Evolutionary conservation across 2,113 vertebrate genomes (phyloP), one percentile per base, ranked within the genome.

Genomic region (Oreotrochilus melanogaster): DNA sequence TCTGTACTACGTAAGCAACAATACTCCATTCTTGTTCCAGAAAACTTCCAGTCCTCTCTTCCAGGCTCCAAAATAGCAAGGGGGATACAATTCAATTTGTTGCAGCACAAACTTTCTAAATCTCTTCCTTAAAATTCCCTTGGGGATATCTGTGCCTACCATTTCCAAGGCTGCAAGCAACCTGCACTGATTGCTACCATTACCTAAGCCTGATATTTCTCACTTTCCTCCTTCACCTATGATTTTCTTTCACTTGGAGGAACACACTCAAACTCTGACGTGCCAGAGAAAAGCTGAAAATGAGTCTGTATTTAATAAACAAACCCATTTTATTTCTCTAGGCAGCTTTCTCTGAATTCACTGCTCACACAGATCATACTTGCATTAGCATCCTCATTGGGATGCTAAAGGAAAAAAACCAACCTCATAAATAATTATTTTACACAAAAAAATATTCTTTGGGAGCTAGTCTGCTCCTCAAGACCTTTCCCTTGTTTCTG

Each of bases 261-360:
- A 73, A n/a, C 85, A 73, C 11, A 25, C 19, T 71, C 18, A 54
- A 80, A 61, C 8, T 72, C 71, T 31, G 18, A 66, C 4, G 7
- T 37, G 14, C 31, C 72, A 30, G 53, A 78, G 45, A 18, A 67
- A 89, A 93, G 74, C 21, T 80, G 56, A 93, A 81, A 89, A 89
- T 0, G 21, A 60, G n/a, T 14, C 43, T n/a, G 35, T 31, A 18
- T 67, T 89, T 76, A 89, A 81, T 58, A 73, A 79, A 35, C 28
- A 86, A 97, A 88, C 13, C 19, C 10, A 8, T 70, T 89, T 69
- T 65, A 93, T 78, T 91, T 93, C 56, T 58, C 75, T 69, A 87
- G 27, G 37, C 25, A 79, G 47, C 30, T 82, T 64, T 64, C 72
- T 75, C 56, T 47, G 42, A 92, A 51, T 23, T 37, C 31, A 50